Base-by-base conservation (phyloP, 92 coral and sea anemone species). In the Umimayanthus chanpuru region DNA sequence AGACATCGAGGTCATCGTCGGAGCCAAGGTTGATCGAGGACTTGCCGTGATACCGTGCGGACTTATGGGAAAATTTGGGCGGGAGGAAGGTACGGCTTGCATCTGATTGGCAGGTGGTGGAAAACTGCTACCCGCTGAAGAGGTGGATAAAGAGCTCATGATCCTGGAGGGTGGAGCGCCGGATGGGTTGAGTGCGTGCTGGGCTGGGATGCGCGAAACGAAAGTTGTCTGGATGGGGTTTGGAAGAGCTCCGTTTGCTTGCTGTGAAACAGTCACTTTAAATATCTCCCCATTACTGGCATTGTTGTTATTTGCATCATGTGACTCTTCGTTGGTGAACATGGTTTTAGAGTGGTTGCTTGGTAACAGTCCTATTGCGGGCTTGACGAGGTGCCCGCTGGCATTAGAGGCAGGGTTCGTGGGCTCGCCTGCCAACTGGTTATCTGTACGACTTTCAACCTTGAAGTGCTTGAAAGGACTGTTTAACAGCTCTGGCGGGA, bases 401-500 rank as follows among this genome's bases (percentile, higher is more conserved):
- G 82, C 86, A 5, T 74, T 84, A 32, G 79, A 77, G 58, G 74
- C 82, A n/a, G 73, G 20, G 8, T 10, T 58, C 44, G 81, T 67
- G 70, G 89, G 64, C 81, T 86, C 82, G 38, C 81, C 80, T 26
- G 88, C 58, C 38, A 29, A 43, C 26, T 55, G 84, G 72, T 80
- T 87, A 49, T 93, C 91, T 16, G 89, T n/a, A 49, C 78, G 87
- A 61, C 78, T 86, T 40, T 95, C 96, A 11, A 88, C 90, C 90
- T 93, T 93, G 86, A 85, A 95, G 84, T 93, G 93, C 74, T 93
- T 95, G 83, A 95, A 95, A 11, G 96, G 98, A 49, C 90, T 90
- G 92, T 95, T 95, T 8, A 95, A 89, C 6, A 95, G 94, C 82
- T 95, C 98, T 12, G 98, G 96, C 6, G 98, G 98, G 55, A 95